phyloP scores from a whole-genome alignment of 2,797 vertebrate species.

The Brotula barbata region DNA sequence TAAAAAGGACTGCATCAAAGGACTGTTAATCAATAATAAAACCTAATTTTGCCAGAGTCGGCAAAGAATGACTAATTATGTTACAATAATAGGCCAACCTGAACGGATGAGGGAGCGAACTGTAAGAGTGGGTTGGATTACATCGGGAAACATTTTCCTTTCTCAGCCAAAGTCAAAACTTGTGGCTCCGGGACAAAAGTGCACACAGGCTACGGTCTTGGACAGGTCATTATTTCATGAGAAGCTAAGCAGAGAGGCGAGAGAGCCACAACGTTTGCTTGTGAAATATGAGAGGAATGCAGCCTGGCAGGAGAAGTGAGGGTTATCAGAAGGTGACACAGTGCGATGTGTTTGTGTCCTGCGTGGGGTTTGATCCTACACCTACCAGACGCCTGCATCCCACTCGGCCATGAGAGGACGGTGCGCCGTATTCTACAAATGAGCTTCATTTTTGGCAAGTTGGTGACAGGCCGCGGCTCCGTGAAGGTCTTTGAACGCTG shows the following conservation, averaged over 20 bases:
- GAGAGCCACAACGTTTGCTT: conserved; percentile 54
- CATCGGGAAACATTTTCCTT: conserved; percentile 5
- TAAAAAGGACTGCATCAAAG: no score
- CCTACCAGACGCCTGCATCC: conserved; percentile 37
- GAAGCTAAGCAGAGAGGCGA: conserved; percentile 35
- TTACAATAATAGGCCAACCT: no score
- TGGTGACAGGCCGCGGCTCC: conserved; percentile 61
- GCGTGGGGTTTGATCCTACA: conserved; percentile 62
- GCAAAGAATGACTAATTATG: no score
- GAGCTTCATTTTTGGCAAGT: conserved; percentile 69
- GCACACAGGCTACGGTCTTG: conserved; percentile 12
- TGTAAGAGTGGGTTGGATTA: neutral
- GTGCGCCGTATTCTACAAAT: conserved; percentile 65
- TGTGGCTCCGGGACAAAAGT: conserved; percentile 14
- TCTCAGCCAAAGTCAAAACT: conserved; percentile 2
- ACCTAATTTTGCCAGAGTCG: no score
- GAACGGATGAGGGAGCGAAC: no score
- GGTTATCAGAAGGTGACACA: conserved; percentile 53
- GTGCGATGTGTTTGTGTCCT: conserved; percentile 44
- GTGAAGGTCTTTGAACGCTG: conserved; percentile 41
- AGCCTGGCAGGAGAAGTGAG: conserved; percentile 61
- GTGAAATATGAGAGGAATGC: conserved; percentile 75
- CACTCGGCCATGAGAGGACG: conserved; percentile 25
- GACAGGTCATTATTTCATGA: conserved; percentile 53
- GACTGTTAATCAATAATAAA: no score